Base-by-base conservation (phyloP, 2,888 invertebrate species). In the Xestobium rufovillosum region DNA sequence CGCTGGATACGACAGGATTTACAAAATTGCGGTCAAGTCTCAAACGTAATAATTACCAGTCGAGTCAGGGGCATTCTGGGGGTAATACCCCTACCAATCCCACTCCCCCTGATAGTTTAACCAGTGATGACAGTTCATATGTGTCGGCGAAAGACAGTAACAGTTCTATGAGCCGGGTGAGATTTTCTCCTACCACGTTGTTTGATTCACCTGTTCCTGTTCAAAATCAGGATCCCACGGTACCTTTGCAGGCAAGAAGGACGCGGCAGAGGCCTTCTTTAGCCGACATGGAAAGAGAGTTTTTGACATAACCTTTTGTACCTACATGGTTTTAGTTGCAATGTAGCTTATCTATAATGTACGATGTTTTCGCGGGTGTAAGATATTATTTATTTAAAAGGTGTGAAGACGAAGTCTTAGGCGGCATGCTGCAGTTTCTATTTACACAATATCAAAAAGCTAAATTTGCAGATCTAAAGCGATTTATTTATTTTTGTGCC, bases 51-150 rank as follows among this genome's bases (percentile, higher is more conserved):
- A 70, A 75, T 56, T 72, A 70, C 50, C 58, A 68, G 35, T 31
- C 35, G 26, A 44, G 46, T 3, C 68, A 69, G 45, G 63, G 57
- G 26, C 70, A 67, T 43, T 77, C 79, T 0, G 78, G 78, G 0
- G 80, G 77, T 2, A 69, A 67, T 10, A 85, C 86, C 1, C 85
- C 87, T 11, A 84, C 86, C 1, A 84, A 85, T 61, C 83, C 84
- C 2, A 87, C 89, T 3, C 88, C 89, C 0, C 87, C 88, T 0
- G 89, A 88, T 52, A 86, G 86, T 47, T 57, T 87, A 41, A 82
- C 86, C 1, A 86, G 87, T 54, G 91, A 91, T 14, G 90, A 89
- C 57, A 85, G 86, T 55, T 87, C 87, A 27, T 91, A 89, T 62
- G 79, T 87, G 49, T 90, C 90, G 4, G 90, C 90, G 11, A 75